Evolutionary conservation across 2,888 invertebrate genomes (phyloP), one percentile per base, ranked within the genome.

Genomic region (Mylabris sibirica): DNA sequence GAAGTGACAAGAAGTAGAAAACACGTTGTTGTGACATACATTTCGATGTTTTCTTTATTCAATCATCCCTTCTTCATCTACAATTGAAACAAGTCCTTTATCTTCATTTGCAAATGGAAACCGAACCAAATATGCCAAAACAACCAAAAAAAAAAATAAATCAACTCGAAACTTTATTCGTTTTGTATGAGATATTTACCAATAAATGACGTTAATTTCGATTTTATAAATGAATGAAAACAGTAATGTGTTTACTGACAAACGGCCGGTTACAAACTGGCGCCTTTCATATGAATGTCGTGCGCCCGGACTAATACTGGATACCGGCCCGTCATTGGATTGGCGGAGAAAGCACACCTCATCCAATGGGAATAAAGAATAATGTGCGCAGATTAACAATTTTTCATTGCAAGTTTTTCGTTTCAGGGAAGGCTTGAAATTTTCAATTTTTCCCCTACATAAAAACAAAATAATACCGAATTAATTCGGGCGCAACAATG

Each of bases 361-460:
- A 68, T 65, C 83, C 83, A 83, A 83, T 82, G 73, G 75, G 76
- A 80, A 70, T 71, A 67, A 73, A 73, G 74, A 72, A 71, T 75
- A 71, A 75, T 75, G 30, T 30, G 81, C 81, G 80, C 81, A 81
- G 77, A 79, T 79, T 79, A 77, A 30, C 9, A 24, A 9, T 14
- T 57, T 57, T 57, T 57, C 24, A 12, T 1, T 5, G 24, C 11
- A 24, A 3, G 9, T 44, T 44, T 44, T 17, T 20, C 6, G 12
- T 14, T 41, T 14, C 14, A 14, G 3, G 11, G 41, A 6, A 3
- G 41, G 35, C 11, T 41, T 14, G 41, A n/a, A 41, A 41, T 41
- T 41, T 41, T 41, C 41, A 41, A 41, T 41, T 14, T 41, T 41
- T 41, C 41, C 11, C 4, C 4, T 14, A 41, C 11, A 41, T 41